Conservation (phyloP, 2,888 invertebrate species). For the Apamea crenata region DNA sequence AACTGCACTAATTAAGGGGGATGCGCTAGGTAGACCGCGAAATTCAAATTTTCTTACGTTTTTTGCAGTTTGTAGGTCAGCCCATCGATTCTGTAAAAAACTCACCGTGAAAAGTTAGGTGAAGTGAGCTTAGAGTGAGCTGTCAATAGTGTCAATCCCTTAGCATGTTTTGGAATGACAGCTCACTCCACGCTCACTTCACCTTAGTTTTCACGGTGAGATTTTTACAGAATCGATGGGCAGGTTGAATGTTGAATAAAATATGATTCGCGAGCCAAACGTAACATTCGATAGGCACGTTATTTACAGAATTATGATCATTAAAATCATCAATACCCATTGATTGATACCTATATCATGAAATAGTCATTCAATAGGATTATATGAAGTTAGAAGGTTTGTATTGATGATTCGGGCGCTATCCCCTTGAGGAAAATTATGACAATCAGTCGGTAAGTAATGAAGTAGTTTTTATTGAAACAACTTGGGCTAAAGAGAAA, state of each 20-base stretch:
- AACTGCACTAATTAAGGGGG: not conserved
- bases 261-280: too few species aligned
- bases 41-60: too few species aligned
- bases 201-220: too few species aligned
- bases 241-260: not conserved
- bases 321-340: not conserved
- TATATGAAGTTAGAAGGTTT: not conserved
- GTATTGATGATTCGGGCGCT: not conserved
- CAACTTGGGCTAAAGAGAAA: not conserved
- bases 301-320: not conserved
- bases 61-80: not conserved
- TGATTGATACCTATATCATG: not conserved
- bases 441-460: not conserved
- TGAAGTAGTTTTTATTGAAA: conserved; percentile 4
- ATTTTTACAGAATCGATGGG: too few species aligned
- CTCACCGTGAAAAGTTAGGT: too few species aligned
- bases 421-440: not conserved
- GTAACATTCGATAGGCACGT: too few species aligned
- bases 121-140: too few species aligned
- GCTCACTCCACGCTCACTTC: too few species aligned
- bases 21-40: not conserved
- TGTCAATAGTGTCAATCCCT: too few species aligned
- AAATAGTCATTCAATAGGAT: not conserved
- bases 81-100: too few species aligned
- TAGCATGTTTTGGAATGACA: too few species aligned